phyloP scores from a whole-genome alignment of 2,113 vertebrate species.

The Stigmatopora nigra region DNA sequence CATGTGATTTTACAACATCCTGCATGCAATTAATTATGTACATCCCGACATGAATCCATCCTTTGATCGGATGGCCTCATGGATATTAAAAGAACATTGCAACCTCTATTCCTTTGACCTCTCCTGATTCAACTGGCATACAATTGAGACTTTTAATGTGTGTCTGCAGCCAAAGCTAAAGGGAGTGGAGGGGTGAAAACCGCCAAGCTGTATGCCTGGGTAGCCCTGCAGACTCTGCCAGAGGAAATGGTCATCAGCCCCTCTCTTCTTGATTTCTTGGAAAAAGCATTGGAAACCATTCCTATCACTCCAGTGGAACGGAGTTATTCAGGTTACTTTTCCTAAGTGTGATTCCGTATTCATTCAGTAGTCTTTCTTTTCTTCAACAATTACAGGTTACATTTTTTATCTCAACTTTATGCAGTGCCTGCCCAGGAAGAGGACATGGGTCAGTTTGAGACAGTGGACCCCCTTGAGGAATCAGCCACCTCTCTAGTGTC shows the following conservation, averaged over 20 bases:
- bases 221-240: conserved; percentile 92
- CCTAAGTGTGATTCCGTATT: background rate
- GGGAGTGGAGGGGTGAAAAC: conserved; percentile 85
- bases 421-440: conserved; percentile 86
- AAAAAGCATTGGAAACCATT: conserved; percentile 97
- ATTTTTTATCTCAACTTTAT: background rate
- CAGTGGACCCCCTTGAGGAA: conserved; percentile 88
- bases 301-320: conserved; percentile 95
- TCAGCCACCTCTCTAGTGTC: conserved; percentile 91
- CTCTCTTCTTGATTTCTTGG: conserved; percentile 91
- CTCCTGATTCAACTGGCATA: background rate
- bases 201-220: conserved; percentile 96
- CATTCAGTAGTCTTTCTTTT: background rate
- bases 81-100: conserved; percentile 15
- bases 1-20: conserved; percentile 7
- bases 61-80: conserved; percentile 31
- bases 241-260: conserved; percentile 99
- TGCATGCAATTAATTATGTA: conserved; percentile 19
- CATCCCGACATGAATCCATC: conserved; percentile 13
- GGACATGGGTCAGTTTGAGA: conserved; percentile 91
- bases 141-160: conserved; percentile 12
- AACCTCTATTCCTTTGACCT: background rate
- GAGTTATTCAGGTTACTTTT: conserved; percentile 75
- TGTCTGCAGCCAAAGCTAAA: conserved; percentile 88
- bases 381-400: background rate